Percentiles rank a stretch among this genome's conserved stretches.
phyloP scores from a whole-genome alignment of 2,888 invertebrate species.

The Drosophila austrosaltans region DNA sequence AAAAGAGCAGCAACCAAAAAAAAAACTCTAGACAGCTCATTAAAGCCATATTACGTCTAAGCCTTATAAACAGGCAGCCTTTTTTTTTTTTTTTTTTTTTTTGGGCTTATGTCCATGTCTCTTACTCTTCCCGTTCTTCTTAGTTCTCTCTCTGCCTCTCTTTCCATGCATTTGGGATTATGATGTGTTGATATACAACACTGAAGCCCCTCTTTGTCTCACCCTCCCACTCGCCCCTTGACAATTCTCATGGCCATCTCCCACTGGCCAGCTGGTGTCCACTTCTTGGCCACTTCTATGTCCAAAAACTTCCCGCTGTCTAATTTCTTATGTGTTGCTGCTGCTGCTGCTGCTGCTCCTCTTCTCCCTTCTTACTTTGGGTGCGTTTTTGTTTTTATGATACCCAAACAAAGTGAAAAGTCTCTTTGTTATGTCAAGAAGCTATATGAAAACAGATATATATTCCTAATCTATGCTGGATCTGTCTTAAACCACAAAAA shows the following conservation, averaged over 20 bases:
- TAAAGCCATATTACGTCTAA: constrained; percentile 66
- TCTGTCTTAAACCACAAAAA: too few relatives aligned
- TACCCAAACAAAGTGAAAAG: neutral
- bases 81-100: constrained; percentile 3
- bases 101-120: constrained; percentile 26
- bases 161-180: constrained; percentile 56
- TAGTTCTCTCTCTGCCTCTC: constrained; percentile 6
- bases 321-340: constrained; percentile 38
- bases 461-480: too few relatives aligned
- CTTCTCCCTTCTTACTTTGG: constrained; percentile 3
- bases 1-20: constrained; percentile 20
- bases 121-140: neutral
- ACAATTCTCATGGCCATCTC: neutral
- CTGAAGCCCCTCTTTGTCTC: neutral
- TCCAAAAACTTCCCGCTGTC: constrained; percentile 34
- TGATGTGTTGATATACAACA: constrained; percentile 70
- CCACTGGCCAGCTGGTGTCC: constrained; percentile 45
- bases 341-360: neutral
- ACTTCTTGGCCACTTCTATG: constrained; percentile 40
- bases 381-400: neutral
- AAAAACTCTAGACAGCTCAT: constrained; percentile 58
- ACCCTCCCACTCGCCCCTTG: neutral
- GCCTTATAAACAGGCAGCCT: constrained; percentile 45
- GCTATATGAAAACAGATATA: too few relatives aligned
- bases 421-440: neutral